Percentiles rank a stretch among this genome's conserved stretches.
Conservation (phyloP, 2,113 vertebrate genomes). For the Phrynosoma platyrhinos region DNA sequence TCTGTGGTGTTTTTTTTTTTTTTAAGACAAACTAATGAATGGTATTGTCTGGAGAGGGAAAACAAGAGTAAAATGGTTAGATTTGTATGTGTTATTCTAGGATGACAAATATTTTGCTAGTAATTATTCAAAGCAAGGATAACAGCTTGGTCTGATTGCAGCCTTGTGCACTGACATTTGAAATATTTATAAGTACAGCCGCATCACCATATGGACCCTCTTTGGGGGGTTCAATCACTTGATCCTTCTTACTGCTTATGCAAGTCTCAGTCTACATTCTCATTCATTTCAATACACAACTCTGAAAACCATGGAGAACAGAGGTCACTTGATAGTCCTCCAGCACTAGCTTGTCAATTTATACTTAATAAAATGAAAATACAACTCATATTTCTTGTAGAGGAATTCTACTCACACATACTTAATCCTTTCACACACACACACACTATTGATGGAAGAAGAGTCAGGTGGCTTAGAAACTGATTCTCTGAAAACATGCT, state of each 20-base stretch:
- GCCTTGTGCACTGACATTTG: slow-evolving; percentile 74
- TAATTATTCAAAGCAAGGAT: slow-evolving; percentile 72
- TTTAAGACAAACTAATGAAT: slow-evolving; percentile 40
- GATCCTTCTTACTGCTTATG: slow-evolving; percentile 44
- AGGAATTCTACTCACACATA: neutral
- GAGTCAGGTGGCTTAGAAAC: neutral
- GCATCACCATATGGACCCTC: slow-evolving; percentile 71
- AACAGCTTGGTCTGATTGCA: slow-evolving; percentile 75
- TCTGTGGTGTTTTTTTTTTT: too few species aligned
- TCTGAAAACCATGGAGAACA: neutral
- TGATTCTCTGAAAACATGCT: slow-evolving; percentile 34
- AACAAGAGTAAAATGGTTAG: slow-evolving; percentile 57
- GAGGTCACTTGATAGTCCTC: accelerated
- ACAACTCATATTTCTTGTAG: neutral
- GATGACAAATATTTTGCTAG: slow-evolving; percentile 75
- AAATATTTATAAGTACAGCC: slow-evolving; percentile 80
- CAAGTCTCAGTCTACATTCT: slow-evolving; percentile 36
- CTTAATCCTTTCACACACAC: accelerated
- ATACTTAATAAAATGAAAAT: slow-evolving; percentile 15
- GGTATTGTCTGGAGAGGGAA: slow-evolving; percentile 58
- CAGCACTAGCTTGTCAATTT: neutral
- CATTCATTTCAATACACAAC: neutral
- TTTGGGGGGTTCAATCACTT: slow-evolving; percentile 62
- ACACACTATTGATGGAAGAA: accelerated
- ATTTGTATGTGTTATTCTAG: slow-evolving; percentile 69